Percentiles rank a stretch among this genome's conserved stretches.
These are phyloP conservation scores for Emys orbicularis DNA, from an alignment of 2,797 vertebrate species.

Conservation along the genomic window DNA sequence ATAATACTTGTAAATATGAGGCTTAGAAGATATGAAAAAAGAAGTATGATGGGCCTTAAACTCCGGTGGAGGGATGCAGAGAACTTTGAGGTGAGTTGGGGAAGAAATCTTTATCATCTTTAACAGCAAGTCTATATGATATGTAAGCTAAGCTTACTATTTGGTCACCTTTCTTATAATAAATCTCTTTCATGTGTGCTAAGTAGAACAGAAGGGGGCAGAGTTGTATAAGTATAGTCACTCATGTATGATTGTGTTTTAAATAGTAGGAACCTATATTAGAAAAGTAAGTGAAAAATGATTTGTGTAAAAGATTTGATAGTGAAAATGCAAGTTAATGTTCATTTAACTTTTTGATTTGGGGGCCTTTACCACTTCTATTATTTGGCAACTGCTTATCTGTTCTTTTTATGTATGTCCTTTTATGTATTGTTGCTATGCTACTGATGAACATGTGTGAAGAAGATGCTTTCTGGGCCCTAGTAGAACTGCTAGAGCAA, in stretches of 20 bases:
- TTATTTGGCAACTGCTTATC: background rate
- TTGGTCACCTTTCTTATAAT: background rate
- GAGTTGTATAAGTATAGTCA: background rate
- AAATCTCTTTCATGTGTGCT: background rate
- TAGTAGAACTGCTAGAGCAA: background rate
- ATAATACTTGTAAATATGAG: background rate
- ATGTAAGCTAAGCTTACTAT: background rate
- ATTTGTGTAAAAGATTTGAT: background rate
- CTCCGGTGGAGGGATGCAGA: background rate
- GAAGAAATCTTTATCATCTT: background rate
- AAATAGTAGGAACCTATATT: rapidly evolving
- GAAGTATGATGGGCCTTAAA: background rate
- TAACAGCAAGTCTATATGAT: background rate
- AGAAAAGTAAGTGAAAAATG: rapidly evolving
- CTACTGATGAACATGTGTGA: rapidly evolving
- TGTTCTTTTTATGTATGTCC: rapidly evolving
- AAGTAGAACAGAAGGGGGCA: constrained; percentile 68
- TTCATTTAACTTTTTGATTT: background rate
- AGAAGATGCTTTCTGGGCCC: background rate
- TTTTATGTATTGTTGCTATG: background rate
- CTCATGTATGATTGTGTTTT: rapidly evolving
- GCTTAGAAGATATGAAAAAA: background rate
- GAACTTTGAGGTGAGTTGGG: background rate
- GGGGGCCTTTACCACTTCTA: background rate
- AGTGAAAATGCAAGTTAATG: background rate